Percentiles rank a stretch among this genome's conserved stretches.
phyloP scores from a whole-genome alignment of 2,797 vertebrate species.

The Craterocephalus amniculus region DNA sequence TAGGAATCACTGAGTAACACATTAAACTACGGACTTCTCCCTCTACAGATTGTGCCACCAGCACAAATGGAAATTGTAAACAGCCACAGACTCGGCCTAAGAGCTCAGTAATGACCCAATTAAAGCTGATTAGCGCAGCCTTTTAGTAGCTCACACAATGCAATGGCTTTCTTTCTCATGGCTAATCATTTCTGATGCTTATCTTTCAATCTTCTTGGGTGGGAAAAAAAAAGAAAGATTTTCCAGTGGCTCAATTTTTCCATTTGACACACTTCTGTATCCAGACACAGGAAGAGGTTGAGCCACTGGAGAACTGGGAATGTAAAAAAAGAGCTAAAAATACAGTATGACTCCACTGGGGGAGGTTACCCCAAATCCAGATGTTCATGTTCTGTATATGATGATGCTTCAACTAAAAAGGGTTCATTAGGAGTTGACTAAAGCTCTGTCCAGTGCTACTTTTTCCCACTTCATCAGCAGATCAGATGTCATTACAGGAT shows the following conservation, averaged over 20 bases:
- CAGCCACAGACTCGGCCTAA: slow-evolving; percentile 17
- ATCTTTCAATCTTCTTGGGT: slow-evolving; percentile 8
- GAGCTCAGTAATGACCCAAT: slow-evolving; percentile 48
- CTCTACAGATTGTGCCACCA: slow-evolving; percentile 5
- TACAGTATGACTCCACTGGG: slow-evolving; percentile 10
- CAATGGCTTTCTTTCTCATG: slow-evolving; percentile 32
- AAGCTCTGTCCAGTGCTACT: not conserved
- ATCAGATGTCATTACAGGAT: not conserved
- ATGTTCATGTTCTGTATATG: slow-evolving; percentile 9
- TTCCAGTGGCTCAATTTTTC: slow-evolving; percentile 42
- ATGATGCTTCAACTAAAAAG: not conserved
- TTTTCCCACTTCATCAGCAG: not conserved
- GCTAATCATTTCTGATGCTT: slow-evolving; percentile 48
- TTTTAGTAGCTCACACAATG: slow-evolving; percentile 29
- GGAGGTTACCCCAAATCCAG: slow-evolving; percentile 25
- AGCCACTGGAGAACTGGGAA: slow-evolving; percentile 22
- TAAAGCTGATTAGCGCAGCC: slow-evolving; percentile 56
- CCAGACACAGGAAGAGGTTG: slow-evolving; percentile 1
- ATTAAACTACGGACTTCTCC: slow-evolving; percentile 3
- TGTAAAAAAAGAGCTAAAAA: slow-evolving; percentile 4
- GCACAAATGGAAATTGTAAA: slow-evolving; percentile 39
- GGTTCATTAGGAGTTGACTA: not conserved
- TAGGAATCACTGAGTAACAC: not conserved
- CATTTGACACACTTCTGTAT: slow-evolving; percentile 26
- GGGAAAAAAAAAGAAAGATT: not conserved